phyloP scores from a whole-genome alignment of 2,113 vertebrate species.

The Micronycteris hirsuta region DNA sequence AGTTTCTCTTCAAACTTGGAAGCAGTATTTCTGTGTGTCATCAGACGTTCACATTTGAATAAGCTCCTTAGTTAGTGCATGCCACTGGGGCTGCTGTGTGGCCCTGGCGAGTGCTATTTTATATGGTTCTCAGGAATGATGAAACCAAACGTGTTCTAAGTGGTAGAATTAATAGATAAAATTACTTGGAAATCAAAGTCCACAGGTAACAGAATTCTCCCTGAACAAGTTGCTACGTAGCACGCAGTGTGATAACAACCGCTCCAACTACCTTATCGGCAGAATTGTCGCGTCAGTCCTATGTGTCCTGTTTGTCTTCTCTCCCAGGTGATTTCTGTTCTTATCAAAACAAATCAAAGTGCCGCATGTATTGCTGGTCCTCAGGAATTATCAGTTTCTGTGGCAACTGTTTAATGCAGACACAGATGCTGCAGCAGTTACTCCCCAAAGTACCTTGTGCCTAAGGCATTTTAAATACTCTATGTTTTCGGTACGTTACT shows the following conservation, averaged over 20 bases:
- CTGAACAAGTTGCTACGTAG: neutral
- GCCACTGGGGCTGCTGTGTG: neutral
- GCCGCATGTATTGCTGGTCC: neutral
- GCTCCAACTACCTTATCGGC: neutral
- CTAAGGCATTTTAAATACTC: neutral
- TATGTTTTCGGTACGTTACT: neutral
- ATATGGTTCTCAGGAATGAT: conserved; percentile 9
- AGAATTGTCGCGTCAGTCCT: neutral
- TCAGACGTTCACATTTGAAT: neutral
- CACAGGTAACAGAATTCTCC: neutral
- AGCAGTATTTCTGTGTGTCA: neutral
- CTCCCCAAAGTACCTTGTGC: neutral
- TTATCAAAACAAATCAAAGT: conserved; percentile 24
- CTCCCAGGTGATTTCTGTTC: neutral
- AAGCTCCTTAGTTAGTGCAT: neutral
- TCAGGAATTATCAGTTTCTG: conserved; percentile 30
- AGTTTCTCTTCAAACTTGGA: neutral
- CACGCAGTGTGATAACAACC: neutral
- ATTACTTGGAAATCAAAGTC: conserved; percentile 31
- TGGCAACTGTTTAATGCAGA: neutral
- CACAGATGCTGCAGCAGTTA: neutral
- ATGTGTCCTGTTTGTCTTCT: neutral
- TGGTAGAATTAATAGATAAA: conserved; percentile 38
- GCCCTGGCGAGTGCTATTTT: neutral
- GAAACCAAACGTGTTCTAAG: conserved; percentile 21